A percentile compares a stretch with the other conserved stretches of the same genome.
Evolutionary conservation across 2,797 vertebrate genomes (phyloP).

Genomic region (Anisognathus igniventris): DNA sequence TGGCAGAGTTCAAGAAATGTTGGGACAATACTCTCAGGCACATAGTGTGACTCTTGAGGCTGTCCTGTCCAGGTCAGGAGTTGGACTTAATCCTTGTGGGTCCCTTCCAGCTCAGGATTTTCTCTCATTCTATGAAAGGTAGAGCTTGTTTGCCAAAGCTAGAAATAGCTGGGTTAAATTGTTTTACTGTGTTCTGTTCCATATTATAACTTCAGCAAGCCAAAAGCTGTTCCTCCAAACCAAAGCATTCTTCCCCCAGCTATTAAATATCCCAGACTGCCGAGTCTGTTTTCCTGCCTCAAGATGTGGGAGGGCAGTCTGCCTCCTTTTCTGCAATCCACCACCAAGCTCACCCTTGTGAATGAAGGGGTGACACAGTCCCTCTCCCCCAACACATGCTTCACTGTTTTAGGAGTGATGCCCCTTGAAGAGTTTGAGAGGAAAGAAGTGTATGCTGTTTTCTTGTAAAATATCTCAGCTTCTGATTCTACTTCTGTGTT

Average conservation of each 20-base stretch:
- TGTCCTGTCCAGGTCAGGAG: background rate
- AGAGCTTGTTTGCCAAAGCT: constrained; percentile 20
- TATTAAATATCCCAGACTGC: constrained; percentile 54
- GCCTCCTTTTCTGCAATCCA: background rate
- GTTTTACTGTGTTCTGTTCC: constrained; percentile 36
- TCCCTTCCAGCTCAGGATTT: background rate
- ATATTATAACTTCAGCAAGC: constrained; percentile 42
- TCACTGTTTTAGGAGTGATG: background rate
- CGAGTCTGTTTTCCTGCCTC: constrained; percentile 11
- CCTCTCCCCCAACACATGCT: background rate
- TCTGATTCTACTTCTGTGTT: background rate
- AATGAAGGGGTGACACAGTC: background rate
- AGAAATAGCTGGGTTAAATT: constrained; percentile 37
- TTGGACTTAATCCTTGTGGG: background rate
- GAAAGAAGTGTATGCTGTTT: background rate
- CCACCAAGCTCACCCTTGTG: background rate
- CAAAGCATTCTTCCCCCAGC: constrained; percentile 40
- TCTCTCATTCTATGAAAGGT: background rate
- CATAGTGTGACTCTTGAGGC: background rate
- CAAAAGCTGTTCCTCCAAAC: constrained; percentile 50
- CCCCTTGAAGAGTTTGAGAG: background rate
- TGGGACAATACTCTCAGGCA: background rate
- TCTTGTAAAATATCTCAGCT: background rate
- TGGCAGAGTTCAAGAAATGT: background rate
- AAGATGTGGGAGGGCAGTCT: constrained; percentile 4